These are phyloP conservation scores for Synodontis membranacea DNA, from an alignment of 2,113 vertebrate species.

Conservation along the genomic window DNA sequence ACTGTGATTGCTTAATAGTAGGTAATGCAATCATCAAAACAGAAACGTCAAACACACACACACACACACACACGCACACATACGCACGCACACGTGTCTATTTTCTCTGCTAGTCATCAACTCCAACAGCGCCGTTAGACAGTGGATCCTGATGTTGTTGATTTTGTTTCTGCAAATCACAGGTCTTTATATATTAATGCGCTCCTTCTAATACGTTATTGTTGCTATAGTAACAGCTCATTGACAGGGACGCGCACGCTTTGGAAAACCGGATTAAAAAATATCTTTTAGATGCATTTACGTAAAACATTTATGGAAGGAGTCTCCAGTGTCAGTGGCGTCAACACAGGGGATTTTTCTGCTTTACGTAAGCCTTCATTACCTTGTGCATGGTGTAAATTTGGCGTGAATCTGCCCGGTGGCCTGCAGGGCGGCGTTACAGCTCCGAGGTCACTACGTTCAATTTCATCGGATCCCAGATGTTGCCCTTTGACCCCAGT, in stretches of 20 bases:
- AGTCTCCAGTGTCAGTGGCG: background rate
- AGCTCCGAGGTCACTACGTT: background rate
- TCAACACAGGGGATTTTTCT: background rate
- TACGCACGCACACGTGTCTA: background rate
- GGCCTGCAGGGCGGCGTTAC: background rate
- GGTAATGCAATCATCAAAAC: too few species aligned
- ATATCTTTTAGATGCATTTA: background rate
- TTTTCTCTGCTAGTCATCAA: background rate
- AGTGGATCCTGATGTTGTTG: background rate
- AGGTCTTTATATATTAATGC: background rate
- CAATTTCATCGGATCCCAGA: too few species aligned
- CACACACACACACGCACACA: background rate
- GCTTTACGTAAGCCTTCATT: too few species aligned
- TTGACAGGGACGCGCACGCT: background rate
- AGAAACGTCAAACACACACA: too few species aligned
- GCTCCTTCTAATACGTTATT: background rate
- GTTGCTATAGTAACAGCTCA: background rate
- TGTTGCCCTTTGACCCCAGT: background rate
- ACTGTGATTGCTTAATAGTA: too few species aligned
- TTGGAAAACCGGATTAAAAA: background rate
- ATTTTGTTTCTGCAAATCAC: background rate
- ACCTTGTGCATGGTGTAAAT: background rate
- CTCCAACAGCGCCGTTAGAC: background rate
- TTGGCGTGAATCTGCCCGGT: background rate
- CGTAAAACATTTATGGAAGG: background rate